These are phyloP conservation scores for Trichechus manatus DNA, from an alignment of 2,113 vertebrate genomes.

Conservation along the genomic window DNA sequence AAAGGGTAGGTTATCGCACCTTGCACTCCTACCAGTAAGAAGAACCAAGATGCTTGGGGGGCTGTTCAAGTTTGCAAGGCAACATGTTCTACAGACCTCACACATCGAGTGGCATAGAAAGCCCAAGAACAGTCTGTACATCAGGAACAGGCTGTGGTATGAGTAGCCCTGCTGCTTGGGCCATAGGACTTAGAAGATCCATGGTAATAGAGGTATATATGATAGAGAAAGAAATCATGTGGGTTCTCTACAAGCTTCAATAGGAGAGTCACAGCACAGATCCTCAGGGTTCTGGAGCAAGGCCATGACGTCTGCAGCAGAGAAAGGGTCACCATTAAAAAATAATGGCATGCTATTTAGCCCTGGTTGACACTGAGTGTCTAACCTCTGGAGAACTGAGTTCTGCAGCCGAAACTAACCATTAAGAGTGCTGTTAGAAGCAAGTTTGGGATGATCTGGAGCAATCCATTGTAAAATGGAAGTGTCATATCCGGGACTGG, in stretches of 20 bases:
- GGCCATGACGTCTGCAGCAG: background rate
- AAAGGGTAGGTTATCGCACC: background rate
- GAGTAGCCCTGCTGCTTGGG: background rate
- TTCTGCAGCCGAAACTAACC: background rate
- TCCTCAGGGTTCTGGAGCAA: background rate
- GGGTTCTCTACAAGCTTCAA: background rate
- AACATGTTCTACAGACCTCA: background rate
- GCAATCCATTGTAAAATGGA: background rate
- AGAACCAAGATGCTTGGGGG: background rate
- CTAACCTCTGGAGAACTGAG: background rate
- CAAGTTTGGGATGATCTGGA: background rate
- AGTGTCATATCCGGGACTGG: background rate
- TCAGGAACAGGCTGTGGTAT: background rate
- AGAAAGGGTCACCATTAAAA: background rate
- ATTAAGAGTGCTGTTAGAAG: background rate
- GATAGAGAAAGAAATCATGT: background rate
- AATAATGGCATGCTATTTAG: background rate
- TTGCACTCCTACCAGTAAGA: background rate
- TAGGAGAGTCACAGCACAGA: background rate
- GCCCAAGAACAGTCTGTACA: background rate
- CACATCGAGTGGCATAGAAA: background rate
- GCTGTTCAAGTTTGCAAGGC: background rate
- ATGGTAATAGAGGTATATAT: background rate
- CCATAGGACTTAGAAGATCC: background rate
- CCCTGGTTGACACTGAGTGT: background rate